Conservation (phyloP, 2,113 vertebrate genomes). For the Abramis brama region DNA sequence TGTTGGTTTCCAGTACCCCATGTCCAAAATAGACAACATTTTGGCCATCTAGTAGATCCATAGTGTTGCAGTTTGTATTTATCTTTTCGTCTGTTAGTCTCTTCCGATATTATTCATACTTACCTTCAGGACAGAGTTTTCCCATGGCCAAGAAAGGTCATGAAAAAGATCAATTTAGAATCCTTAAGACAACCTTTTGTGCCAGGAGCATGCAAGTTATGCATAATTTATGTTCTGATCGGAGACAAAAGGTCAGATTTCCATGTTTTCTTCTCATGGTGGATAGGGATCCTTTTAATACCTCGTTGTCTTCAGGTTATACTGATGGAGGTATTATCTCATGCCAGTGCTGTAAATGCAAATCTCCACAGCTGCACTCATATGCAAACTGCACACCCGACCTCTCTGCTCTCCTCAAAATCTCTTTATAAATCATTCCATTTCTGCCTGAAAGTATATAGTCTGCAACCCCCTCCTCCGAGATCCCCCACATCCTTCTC, state of each 20-base stretch:
- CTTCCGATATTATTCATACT: not conserved
- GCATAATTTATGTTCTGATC: not conserved
- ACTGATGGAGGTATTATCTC: constrained; percentile 4
- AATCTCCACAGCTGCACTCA: constrained; percentile 31
- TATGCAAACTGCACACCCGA: not conserved
- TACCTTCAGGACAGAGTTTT: not conserved
- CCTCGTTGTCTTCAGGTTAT: constrained; percentile 26
- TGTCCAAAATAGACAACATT: constrained; percentile 9
- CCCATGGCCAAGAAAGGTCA: not conserved
- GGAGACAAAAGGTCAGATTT: not conserved
- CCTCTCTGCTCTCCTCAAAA: constrained; percentile 28
- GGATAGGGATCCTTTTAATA: constrained; percentile 38
- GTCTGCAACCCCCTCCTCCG: constrained; percentile 52
- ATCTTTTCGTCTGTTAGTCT: not conserved
- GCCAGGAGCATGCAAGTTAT: not conserved
- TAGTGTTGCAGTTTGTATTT: not conserved
- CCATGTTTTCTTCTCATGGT: constrained; percentile 31
- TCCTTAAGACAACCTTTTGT: not conserved
- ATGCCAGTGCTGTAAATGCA: constrained; percentile 15
- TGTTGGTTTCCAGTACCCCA: not conserved
- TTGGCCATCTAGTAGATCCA: not conserved
- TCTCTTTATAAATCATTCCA: constrained; percentile 51
- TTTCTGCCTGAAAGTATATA: constrained; percentile 60
- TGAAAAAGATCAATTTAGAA: not conserved
- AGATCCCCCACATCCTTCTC: constrained; percentile 43